Conservation (phyloP, 2,113 vertebrate species). For the Paracanthobrama guichenoti region DNA sequence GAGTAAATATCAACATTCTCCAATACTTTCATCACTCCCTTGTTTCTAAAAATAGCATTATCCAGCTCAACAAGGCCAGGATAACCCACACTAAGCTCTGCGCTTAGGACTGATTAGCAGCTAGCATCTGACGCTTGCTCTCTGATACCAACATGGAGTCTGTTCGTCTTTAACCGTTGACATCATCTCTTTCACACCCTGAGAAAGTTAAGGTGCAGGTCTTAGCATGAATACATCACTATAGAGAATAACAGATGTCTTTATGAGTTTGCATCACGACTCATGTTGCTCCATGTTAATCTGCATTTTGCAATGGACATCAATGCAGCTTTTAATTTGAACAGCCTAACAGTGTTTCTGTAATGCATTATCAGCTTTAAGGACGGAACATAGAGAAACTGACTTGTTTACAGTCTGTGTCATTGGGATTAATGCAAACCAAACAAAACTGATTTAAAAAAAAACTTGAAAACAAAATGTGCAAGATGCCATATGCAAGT, state of each 20-base stretch:
- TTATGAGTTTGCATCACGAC: neutral
- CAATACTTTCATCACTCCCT: neutral
- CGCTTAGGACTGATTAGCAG: slow-evolving; percentile 39
- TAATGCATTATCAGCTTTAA: neutral
- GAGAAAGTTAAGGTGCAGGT: neutral
- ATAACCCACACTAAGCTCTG: slow-evolving; percentile 13
- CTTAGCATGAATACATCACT: neutral
- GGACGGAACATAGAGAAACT: neutral
- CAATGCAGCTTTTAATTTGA: neutral
- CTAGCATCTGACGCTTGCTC: slow-evolving; percentile 34
- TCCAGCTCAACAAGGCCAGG: slow-evolving; percentile 11
- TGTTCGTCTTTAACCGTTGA: neutral
- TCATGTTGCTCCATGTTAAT: too few relatives aligned
- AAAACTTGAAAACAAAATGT: neutral
- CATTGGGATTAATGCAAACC: neutral
- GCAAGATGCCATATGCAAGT: neutral
- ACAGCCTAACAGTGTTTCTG: neutral
- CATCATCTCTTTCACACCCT: neutral
- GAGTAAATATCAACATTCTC: neutral
- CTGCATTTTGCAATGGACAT: neutral
- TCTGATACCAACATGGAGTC: slow-evolving; percentile 18
- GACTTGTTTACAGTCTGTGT: neutral
- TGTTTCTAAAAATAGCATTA: slow-evolving; percentile 30
- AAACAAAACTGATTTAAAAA: neutral
- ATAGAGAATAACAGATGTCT: neutral